phyloP scores from a whole-genome alignment of 2,113 vertebrate genomes.

The Megaptera novaeangliae region DNA sequence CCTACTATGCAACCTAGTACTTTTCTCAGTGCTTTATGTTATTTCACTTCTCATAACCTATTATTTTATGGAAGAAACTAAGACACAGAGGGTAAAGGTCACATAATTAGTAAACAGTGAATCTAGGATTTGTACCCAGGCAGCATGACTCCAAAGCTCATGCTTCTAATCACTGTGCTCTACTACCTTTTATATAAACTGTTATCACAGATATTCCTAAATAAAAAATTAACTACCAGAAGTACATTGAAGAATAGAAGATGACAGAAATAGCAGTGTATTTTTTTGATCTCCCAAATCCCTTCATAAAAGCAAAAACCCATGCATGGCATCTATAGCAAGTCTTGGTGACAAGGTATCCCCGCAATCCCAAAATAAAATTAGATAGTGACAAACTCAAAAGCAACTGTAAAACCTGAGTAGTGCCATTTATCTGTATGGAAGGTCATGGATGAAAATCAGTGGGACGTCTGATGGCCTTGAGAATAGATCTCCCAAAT shows the following conservation, averaged over 20 bases:
- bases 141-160: neutral
- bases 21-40: neutral
- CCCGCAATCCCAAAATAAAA: neutral
- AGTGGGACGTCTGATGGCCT: neutral
- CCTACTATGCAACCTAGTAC: neutral
- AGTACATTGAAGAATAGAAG: neutral
- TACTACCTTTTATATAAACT: neutral
- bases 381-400: neutral
- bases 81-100: neutral
- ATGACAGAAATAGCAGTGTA: neutral
- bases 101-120: neutral
- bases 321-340: neutral
- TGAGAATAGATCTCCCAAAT: neutral
- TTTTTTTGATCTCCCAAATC: neutral
- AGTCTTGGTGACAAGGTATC: neutral
- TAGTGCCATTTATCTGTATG: neutral
- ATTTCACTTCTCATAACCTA: neutral
- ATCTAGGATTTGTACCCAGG: neutral
- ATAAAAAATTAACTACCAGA: neutral
- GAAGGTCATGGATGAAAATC: neutral
- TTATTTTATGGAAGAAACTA: neutral
- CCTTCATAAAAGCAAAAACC: neutral
- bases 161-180: neutral
- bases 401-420: neutral
- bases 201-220: neutral